Evolutionary conservation across 2,113 vertebrate genomes (phyloP), one percentile per base, ranked within the genome.

Genomic region (Monarcha castaneiventris): DNA sequence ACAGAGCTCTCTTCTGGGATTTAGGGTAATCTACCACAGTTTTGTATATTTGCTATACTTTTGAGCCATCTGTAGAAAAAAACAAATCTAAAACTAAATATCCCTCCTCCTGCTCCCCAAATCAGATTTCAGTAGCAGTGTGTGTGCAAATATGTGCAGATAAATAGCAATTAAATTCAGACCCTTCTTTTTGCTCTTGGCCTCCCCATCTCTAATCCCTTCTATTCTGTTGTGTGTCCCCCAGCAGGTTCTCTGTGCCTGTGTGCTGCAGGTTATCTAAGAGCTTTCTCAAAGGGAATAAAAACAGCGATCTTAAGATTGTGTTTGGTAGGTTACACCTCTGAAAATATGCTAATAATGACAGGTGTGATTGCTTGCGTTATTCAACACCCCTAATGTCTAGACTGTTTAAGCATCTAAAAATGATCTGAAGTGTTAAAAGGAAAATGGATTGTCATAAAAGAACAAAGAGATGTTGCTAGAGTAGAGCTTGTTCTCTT

Each of bases 381-480:
- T 90, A 46, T 87, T 91, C 66, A 67, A 44, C 35, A 51, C 8
- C n/a, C 19, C 23, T 64, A 13, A n/a, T 58, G 54, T 62, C 32
- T 68, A 41, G 39, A 41, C 58, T 76, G 11, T 61, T 89, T 26
- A 35, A 51, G 43, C 54, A 30, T 56, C 43, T 33, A 83, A 85
- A 92, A 89, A 46, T 4, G 26, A 19, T 87, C 35, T 82, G 75
- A 78, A 69, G 16, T 39, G 33, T 79, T 79, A 22, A 89, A 92
- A 84, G 33, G 52, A 78, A 75, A 89, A 84, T 9, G 39, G 29
- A 11, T 74, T 89, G 69, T 89, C 77, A 55, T 30, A 25, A 51
- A 93, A 94, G 87, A 95, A 69, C 78, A 87, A 87, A 94, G 91
- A 61, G 35, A 7, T 82, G 33, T 77, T 85, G 71, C 55, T 77